Conservation (phyloP, 1,140 invertebrate species). For the Andrena cerasifolii region DNA sequence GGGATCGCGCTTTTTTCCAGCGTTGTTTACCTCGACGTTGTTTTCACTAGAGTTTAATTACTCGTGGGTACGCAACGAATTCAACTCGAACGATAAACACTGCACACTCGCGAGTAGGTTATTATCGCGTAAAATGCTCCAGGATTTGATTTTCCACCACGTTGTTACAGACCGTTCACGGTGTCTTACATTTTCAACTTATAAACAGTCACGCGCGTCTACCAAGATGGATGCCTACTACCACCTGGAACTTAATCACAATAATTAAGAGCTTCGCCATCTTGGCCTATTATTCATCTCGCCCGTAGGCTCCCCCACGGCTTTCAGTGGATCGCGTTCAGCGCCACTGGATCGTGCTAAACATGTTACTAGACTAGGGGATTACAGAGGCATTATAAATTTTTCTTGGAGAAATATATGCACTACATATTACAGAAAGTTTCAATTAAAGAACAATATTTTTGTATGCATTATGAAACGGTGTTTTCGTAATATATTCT, state of each 20-base stretch:
- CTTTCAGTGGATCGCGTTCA: conserved; percentile 22
- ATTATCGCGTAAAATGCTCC: conserved; percentile 9
- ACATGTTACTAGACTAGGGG: conserved; percentile 2
- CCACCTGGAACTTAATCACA: conserved; percentile 51
- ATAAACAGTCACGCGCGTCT: conserved; percentile 25
- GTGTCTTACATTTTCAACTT: conserved; percentile 35
- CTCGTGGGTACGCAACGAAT: background rate
- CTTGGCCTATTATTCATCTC: conserved; percentile 48
- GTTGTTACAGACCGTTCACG: background rate
- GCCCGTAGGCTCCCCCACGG: conserved; percentile 13
- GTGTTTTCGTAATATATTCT: too few relatives aligned
- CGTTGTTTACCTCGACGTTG: conserved; percentile 4
- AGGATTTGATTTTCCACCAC: conserved; percentile 24
- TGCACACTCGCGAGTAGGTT: background rate
- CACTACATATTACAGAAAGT: background rate
- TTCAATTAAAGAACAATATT: too few relatives aligned
- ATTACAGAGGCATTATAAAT: conserved; percentile 2
- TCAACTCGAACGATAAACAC: conserved; percentile 9
- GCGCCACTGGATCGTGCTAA: conserved; percentile 27
- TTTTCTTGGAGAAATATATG: background rate
- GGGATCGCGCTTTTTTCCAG: background rate
- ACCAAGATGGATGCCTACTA: conserved; percentile 46
- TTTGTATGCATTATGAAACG: too few relatives aligned
- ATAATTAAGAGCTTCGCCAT: conserved; percentile 53
- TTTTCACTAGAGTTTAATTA: conserved; percentile 34